phyloP scores from a whole-genome alignment of 2,113 vertebrate genomes.

The Crotophaga sulcirostris region DNA sequence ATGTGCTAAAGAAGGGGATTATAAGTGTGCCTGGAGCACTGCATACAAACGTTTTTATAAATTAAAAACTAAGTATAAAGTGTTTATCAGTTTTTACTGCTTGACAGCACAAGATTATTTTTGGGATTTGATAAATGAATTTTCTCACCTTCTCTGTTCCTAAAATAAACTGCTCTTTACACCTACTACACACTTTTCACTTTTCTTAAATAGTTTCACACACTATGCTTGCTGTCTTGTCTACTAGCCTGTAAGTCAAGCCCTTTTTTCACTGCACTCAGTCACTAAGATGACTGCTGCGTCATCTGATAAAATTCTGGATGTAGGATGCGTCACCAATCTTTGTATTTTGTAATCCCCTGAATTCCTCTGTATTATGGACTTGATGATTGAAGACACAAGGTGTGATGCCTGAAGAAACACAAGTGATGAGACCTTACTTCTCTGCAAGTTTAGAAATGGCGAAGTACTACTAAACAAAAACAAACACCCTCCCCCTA shows the following conservation, averaged over 20 bases:
- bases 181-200: conserved; percentile 10
- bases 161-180: conserved; percentile 48
- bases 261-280: not conserved
- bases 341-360: not conserved
- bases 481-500: accelerated
- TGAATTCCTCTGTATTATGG: not conserved
- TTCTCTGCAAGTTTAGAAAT: not conserved
- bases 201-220: not conserved
- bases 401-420: not conserved
- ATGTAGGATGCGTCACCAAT: not conserved
- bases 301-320: not conserved
- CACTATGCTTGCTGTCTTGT: not conserved
- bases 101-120: conserved; percentile 44
- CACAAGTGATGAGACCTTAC: not conserved
- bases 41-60: not conserved
- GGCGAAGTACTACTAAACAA: not conserved
- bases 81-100: not conserved
- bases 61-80: conserved; percentile 8
- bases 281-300: not conserved
- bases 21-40: not conserved
- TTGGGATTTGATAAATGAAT: conserved; percentile 24
- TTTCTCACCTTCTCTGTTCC: conserved; percentile 43
- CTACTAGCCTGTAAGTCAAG: not conserved
- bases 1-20: not conserved
- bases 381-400: not conserved